phyloP scores from a whole-genome alignment of 2,888 invertebrate species.

The Cristatella mucedo region DNA sequence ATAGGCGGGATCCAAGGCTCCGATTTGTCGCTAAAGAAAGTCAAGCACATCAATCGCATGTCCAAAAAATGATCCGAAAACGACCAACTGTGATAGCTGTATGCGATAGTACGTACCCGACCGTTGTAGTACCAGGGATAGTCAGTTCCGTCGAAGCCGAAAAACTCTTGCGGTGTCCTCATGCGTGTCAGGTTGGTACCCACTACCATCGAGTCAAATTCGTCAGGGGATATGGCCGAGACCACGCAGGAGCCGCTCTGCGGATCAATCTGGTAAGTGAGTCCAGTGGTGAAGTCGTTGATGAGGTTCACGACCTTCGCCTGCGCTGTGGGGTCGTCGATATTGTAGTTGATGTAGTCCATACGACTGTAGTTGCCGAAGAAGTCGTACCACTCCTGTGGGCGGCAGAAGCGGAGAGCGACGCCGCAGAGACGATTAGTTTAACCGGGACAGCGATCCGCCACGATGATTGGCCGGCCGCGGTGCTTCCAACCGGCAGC shows the following conservation, averaged over 20 bases:
- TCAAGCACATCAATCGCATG: not conserved
- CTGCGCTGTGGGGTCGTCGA: too few relatives aligned
- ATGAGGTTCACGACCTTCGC: too few relatives aligned
- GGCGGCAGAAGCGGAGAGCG: too few relatives aligned
- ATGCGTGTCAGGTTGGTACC: not conserved
- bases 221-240: not conserved
- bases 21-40: too few relatives aligned
- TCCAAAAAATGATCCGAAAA: not conserved
- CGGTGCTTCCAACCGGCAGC: too few relatives aligned
- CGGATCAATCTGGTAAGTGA: conserved; percentile 3
- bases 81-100: not conserved
- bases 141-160: not conserved
- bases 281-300: too few relatives aligned
- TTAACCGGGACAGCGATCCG: too few relatives aligned
- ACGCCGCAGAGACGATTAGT: too few relatives aligned
- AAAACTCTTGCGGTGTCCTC: conserved; percentile 5
- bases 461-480: too few relatives aligned
- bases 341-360: too few relatives aligned
- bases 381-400: conserved; percentile 8
- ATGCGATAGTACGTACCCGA: not conserved
- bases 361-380: not conserved
- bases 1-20: too few relatives aligned
- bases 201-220: conserved; percentile 2
- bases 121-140: conserved; percentile 5
- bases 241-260: not conserved